Conservation (phyloP, 1,140 invertebrate species). For the Cylas formicarius region DNA sequence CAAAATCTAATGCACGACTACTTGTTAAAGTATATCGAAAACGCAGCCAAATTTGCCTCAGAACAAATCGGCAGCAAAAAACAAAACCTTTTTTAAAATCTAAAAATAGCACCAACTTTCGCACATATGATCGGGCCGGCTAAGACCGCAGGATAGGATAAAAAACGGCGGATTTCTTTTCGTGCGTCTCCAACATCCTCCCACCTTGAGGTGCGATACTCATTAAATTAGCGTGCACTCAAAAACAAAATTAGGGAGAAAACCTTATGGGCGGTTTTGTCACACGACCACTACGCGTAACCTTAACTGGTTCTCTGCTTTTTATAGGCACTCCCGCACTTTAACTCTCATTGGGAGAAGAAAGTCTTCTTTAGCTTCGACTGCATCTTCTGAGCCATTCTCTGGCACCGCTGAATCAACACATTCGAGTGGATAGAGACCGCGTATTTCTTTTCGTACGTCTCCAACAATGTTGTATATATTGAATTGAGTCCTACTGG, state of each 20-base stretch:
- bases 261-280: conserved; percentile 2
- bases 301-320: conserved; percentile 9
- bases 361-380: background rate
- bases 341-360: background rate
- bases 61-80: no score
- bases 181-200: conserved; percentile 4
- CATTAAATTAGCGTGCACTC: conserved; percentile 1
- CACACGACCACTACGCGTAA: conserved; percentile 9
- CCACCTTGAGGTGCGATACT: conserved; percentile 8
- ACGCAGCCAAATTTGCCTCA: no score
- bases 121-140: no score
- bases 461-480: no score
- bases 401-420: conserved; percentile 6
- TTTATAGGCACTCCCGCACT: conserved; percentile 6
- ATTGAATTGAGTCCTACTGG: no score
- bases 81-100: no score
- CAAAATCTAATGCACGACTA: no score
- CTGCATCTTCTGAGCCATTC: conserved; percentile 4
- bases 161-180: no score
- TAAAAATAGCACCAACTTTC: no score
- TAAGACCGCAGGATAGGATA: no score
- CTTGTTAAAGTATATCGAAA: no score
- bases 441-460: no score
- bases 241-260: conserved; percentile 4
- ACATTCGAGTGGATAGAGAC: conserved; percentile 15